A percentile compares a stretch with the other conserved stretches of the same genome.
phyloP scores from a whole-genome alignment of 1,140 invertebrate species.

The Cydia strobilella region DNA sequence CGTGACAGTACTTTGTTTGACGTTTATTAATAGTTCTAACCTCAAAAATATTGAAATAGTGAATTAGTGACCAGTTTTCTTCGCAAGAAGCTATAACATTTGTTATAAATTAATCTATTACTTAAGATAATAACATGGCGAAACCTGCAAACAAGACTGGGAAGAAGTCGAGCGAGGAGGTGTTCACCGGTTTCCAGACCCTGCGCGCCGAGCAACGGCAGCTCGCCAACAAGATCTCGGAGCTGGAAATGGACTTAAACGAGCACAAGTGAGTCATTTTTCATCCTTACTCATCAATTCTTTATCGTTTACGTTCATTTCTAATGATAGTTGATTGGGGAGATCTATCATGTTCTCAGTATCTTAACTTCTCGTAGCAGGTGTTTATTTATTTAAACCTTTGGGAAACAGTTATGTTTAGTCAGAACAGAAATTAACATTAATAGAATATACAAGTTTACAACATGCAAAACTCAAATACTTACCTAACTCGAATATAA shows the following conservation, averaged over 20 bases:
- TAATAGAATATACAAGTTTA: too few relatives aligned
- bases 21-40: slow-evolving; percentile 13
- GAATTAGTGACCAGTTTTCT: too few relatives aligned
- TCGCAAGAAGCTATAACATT: background rate
- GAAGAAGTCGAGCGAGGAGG: slow-evolving; percentile 87
- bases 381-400: too few relatives aligned
- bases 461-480: too few relatives aligned
- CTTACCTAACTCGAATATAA: too few relatives aligned
- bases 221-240: slow-evolving; percentile 91
- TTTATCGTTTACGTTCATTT: background rate
- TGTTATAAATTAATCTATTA: background rate
- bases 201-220: slow-evolving; percentile 92
- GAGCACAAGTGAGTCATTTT: slow-evolving; percentile 92
- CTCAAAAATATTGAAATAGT: background rate
- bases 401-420: too few relatives aligned
- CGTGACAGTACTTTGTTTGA: background rate
- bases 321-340: background rate
- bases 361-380: background rate
- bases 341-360: background rate
- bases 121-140: slow-evolving; percentile 24
- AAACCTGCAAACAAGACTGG: slow-evolving; percentile 54
- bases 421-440: too few relatives aligned
- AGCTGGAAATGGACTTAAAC: slow-evolving; percentile 95
- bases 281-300: background rate
- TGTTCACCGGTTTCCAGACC: slow-evolving; percentile 92